Evolutionary conservation across 2,113 vertebrate genomes (phyloP).

Genomic region (Syrrhaptes paradoxus): DNA sequence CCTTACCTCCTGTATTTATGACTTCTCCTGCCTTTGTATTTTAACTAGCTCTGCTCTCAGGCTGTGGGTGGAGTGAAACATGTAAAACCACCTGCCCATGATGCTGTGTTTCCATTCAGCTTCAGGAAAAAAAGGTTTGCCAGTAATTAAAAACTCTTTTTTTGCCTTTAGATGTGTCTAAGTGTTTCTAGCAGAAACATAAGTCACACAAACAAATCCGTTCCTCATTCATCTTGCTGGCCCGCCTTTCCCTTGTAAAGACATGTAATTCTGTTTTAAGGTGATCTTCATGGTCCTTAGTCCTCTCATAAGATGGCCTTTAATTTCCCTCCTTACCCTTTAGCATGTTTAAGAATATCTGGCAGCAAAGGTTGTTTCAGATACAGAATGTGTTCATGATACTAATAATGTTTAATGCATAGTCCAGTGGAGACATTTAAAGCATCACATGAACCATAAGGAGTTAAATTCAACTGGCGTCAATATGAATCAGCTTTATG

Average conservation of each 20-base stretch:
- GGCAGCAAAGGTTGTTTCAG: slow-evolving; percentile 11
- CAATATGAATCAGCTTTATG: slow-evolving; percentile 47
- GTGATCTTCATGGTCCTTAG: neutral
- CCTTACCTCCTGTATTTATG: slow-evolving; percentile 56
- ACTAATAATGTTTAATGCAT: neutral
- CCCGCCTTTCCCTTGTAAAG: neutral
- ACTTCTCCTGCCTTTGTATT: slow-evolving; percentile 56
- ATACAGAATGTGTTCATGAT: neutral
- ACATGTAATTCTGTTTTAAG: neutral
- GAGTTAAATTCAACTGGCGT: slow-evolving; percentile 59
- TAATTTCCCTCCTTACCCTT: neutral
- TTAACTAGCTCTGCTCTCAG: slow-evolving; percentile 22
- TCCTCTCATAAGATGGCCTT: slow-evolving; percentile 1
- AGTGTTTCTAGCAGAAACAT: neutral
- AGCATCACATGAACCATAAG: neutral
- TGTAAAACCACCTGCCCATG: slow-evolving; percentile 46
- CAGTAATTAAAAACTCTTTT: slow-evolving; percentile 28
- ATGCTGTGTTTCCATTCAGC: slow-evolving; percentile 41
- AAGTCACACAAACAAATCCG: neutral
- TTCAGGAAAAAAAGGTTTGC: slow-evolving; percentile 31
- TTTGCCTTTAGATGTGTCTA: slow-evolving; percentile 2
- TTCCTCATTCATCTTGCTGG: neutral
- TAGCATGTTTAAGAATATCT: neutral
- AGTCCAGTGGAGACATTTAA: neutral
- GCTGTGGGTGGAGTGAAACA: slow-evolving; percentile 45